Evolutionary conservation across 2,113 vertebrate genomes (phyloP), one percentile per base, ranked within the genome.

Genomic region (Nothobranchius kuhntae): DNA sequence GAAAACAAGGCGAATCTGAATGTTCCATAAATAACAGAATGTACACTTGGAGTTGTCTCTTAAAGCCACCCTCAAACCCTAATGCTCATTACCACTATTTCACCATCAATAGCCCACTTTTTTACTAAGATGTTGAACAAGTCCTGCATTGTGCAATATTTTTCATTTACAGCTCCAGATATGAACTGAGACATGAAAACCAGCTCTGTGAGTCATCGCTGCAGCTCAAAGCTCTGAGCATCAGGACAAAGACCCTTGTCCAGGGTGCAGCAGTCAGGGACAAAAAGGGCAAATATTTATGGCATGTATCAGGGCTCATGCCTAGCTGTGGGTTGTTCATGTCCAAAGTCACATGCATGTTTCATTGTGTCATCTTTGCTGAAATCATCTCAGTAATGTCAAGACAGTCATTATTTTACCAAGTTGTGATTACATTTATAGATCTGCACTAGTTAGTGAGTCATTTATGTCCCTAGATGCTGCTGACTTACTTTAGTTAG

Each of bases 201-300:
- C n/a, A 61, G 12, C 38, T 6, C 13, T 4, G 40, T n/a, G 30
- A 60, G 38, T 56, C 17, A 44, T 56, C 1, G 38, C 53, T 13
- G 15, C n/a, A 35, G 46, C 6, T 55, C 53, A 7, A 70, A 69
- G 15, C 21, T 51, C 9, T 42, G n/a, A 47, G 30, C n/a, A 13
- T 15, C 6, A 2, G 30, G 36, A 10, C 8, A 52, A 57, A 48
- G 21, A 54, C 13, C 1, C 42, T 54, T 53, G 24, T 56, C 48
- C 30, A 9, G 17, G 61, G 48, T 26, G 56, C 17, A 68, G 60
- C 17, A 68, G 60, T 40, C 56, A 52, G 35, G 21, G 13, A 40
- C 46, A 69, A 26, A 42, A 67, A 45, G 17, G 38, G 36, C 2
- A 52, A 48, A 58, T 57, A 51, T 68, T 62, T 45, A n/a, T 45